Evolutionary conservation across 2,113 vertebrate genomes (phyloP).

Genomic region (Lynx canadensis): DNA sequence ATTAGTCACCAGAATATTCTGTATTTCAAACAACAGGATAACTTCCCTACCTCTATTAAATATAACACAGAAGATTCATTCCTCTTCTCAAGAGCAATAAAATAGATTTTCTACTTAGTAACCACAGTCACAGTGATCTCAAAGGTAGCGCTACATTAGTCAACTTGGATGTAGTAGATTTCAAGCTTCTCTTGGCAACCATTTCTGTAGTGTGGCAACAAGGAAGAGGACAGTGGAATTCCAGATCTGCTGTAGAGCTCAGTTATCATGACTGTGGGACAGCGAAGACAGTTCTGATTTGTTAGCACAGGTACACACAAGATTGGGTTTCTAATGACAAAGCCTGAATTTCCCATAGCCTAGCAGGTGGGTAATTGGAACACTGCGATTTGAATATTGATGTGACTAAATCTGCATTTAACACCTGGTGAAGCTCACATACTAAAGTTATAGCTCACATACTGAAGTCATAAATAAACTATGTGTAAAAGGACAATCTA

Average conservation of each 20-base stretch:
- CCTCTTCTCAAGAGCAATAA: neutral
- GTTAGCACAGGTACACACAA: neutral
- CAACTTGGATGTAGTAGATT: neutral
- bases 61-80: neutral
- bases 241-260: neutral
- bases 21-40: neutral
- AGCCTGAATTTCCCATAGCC: neutral
- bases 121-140: neutral
- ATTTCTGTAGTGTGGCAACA: neutral
- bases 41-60: neutral
- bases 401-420: constrained; percentile 35
- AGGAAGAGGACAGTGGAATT: constrained; percentile 4
- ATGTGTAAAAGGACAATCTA: neutral
- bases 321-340: neutral
- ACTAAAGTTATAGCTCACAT: constrained; percentile 16
- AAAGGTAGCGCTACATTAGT: neutral
- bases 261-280: neutral
- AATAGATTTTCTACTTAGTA: neutral
- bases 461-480: neutral
- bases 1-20: neutral
- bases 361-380: neutral
- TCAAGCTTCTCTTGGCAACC: neutral
- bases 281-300: neutral
- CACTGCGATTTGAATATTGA: neutral
- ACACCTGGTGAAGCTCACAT: constrained; percentile 64